A percentile compares a stretch with the other conserved stretches of the same genome.
Evolutionary conservation across 2,113 vertebrate species (phyloP).

Genomic region (Narcine bancroftii): DNA sequence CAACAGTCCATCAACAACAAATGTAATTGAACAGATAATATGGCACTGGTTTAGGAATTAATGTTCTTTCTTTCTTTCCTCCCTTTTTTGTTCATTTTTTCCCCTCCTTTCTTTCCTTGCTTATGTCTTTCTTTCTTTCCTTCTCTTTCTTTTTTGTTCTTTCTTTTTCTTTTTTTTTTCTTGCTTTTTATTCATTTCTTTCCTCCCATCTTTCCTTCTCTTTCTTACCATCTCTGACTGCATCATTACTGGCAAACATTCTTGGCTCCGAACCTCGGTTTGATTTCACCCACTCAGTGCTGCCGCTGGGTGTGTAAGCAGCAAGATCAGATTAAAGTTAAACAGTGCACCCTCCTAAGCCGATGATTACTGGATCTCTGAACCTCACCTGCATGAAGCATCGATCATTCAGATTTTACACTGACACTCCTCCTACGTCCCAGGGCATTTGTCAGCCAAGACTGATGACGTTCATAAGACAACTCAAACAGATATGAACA

Average conservation of each 20-base stretch:
- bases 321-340: not conserved
- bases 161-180: not conserved
- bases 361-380: conserved; percentile 20
- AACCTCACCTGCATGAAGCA: not conserved
- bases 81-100: not conserved
- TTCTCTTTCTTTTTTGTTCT: not conserved
- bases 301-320: not conserved
- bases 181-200: not conserved
- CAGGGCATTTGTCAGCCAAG: not conserved
- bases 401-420: not conserved
- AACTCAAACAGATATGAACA: not conserved
- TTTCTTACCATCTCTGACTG: not conserved
- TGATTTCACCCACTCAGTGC: not conserved
- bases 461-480: not conserved
- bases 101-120: not conserved
- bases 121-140: not conserved
- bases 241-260: not conserved
- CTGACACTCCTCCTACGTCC: not conserved
- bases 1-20: not conserved
- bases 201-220: not conserved
- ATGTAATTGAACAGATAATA: not conserved
- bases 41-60: not conserved
- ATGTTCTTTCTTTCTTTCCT: not conserved
- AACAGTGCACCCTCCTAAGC: conserved; percentile 18
- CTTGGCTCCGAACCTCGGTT: not conserved